phyloP scores from a whole-genome alignment of 2,888 invertebrate genomes.

The Synergus laeviventris region DNA sequence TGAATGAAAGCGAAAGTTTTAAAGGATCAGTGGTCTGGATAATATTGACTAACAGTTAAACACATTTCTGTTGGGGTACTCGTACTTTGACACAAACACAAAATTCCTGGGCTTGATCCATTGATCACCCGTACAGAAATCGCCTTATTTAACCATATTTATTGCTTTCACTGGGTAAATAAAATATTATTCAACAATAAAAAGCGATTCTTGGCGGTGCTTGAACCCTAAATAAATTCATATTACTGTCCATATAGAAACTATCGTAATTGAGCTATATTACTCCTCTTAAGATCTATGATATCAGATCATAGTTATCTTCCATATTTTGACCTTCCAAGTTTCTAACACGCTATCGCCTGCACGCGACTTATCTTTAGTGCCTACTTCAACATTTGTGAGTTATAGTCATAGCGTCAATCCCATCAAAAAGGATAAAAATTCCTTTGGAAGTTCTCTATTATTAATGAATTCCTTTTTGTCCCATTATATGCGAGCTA shows the following conservation, averaged over 20 bases:
- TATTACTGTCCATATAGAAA: constrained; percentile 9
- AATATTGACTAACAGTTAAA: not conserved
- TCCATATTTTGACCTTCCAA: constrained; percentile 23
- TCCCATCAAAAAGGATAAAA: not conserved
- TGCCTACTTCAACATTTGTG: constrained; percentile 9
- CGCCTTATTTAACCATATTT: too few species aligned
- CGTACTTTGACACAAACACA: not conserved
- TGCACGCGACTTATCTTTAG: constrained; percentile 18
- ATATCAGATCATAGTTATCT: constrained; percentile 28
- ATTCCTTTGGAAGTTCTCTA: not conserved
- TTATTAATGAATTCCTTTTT: not conserved
- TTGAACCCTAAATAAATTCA: not conserved
- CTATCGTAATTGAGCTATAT: constrained; percentile 7
- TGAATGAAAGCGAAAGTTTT: not conserved
- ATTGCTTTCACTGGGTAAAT: too few species aligned
- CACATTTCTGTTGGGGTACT: not conserved
- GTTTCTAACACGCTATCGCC: constrained; percentile 12
- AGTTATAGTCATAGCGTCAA: not conserved
- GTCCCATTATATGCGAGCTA: not conserved
- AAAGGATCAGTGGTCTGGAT: not conserved
- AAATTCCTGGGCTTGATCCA: not conserved
- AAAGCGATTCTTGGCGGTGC: not conserved
- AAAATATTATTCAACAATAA: too few species aligned
- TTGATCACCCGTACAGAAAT: too few species aligned
- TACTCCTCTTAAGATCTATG: not conserved